A percentile compares a stretch with the other conserved stretches of the same genome.
phyloP scores from a whole-genome alignment of 2,113 vertebrate species.

The Rhipidura dahli region DNA sequence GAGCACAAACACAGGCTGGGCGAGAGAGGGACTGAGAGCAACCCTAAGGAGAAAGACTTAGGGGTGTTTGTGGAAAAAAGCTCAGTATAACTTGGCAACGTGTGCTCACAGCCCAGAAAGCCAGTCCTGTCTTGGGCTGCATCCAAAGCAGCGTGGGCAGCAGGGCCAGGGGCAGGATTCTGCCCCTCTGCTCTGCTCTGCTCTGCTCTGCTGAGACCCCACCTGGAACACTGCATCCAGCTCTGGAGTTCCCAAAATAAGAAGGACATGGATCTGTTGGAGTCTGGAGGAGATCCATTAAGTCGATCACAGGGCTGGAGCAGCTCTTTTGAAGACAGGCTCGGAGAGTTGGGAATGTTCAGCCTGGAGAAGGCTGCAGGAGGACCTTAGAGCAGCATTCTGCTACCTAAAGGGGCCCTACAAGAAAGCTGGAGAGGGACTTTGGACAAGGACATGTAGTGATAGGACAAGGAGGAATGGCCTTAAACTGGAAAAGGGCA shows the following conservation, averaged over 20 bases:
- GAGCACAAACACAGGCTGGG: too few relatives aligned
- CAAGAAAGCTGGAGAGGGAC: background rate
- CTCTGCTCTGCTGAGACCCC: background rate
- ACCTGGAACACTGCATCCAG: accelerated
- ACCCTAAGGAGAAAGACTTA: background rate
- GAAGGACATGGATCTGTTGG: accelerated
- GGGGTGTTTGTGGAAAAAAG: background rate
- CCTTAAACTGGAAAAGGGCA: background rate
- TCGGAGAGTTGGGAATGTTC: background rate
- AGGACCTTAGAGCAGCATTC: background rate
- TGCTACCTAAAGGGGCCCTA: background rate
- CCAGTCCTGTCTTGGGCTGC: accelerated
- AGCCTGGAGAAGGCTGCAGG: background rate
- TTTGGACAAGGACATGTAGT: accelerated
- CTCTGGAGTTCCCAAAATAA: accelerated
- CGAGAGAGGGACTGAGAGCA: background rate
- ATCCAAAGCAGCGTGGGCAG: accelerated
- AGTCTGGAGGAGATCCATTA: accelerated
- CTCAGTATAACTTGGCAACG: background rate
- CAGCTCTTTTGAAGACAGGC: background rate
- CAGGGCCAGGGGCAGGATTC: background rate
- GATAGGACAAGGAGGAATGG: background rate
- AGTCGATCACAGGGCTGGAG: accelerated
- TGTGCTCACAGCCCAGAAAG: background rate
- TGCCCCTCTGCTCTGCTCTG: background rate